Evolutionary conservation across 1,140 invertebrate genomes (phyloP), one percentile per base, ranked within the genome.

Genomic region (Hylaeus volcanicus): DNA sequence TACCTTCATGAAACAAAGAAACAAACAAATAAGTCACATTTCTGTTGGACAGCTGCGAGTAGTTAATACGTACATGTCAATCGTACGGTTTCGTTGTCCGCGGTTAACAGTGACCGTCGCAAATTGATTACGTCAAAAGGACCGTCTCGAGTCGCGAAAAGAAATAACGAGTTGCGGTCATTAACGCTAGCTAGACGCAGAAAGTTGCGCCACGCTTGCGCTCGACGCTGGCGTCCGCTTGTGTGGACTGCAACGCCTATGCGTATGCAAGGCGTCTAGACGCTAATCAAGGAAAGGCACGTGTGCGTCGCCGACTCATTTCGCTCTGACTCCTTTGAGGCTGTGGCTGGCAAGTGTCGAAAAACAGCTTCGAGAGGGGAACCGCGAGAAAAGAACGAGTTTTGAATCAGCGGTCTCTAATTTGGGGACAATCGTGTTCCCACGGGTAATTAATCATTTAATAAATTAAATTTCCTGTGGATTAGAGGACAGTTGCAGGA

Each of bases 281-380:
- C 84, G 70, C 69, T 79, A 86, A 86, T 86, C 84, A 84, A 86
- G 78, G 45, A 79, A 86, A 48, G 39, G 74, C 56, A 66, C 65
- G 60, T 68, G 70, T 79, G n/a, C 55, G 87, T 80, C 60, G 45
- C 60, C n/a, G 51, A 51, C 56, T 76, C 69, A 5, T 45, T 69
- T 81, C 39, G 69, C 6, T 71, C 39, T 56, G 80, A 56, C 41
- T 43, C 69, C 58, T 77, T 60, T 60, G 64, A 69, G 73, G 26
- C 15, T 75, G 61, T 48, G 5, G 45, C 8, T 48, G 45, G 45
- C 41, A 5, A 39, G 26, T 43, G 55, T 53, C 37, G 74, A 3
- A 51, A 61, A 61, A 73, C 26, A 64, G 48, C 51, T n/a, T 41
- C n/a, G 39, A 14, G 41, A 11, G 11, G 55, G 1, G 43, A 45